Evolutionary conservation across 2,797 vertebrate species (phyloP).

Genomic region (Enteromius anoplus): DNA sequence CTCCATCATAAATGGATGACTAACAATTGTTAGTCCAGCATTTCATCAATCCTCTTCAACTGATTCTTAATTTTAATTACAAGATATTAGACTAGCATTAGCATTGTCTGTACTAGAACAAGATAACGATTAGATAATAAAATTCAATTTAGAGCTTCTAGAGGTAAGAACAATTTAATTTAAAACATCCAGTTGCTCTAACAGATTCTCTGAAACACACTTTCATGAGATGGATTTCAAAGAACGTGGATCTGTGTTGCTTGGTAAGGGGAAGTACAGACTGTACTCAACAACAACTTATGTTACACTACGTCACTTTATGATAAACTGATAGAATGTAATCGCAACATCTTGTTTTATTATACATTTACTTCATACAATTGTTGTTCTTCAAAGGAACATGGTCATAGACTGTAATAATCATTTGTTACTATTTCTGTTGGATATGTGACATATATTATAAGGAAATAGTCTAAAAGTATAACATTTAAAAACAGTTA

Average conservation of each 20-base stretch:
- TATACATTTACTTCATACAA: not conserved
- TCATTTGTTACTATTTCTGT: not conserved
- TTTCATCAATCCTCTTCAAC: not conserved
- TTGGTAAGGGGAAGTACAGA: not conserved
- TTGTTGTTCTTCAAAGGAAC: not conserved
- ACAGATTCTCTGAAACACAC: not conserved
- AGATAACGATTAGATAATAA: not conserved
- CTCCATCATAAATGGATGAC: not conserved
- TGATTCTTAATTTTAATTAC: not conserved
- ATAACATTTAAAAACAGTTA: not conserved
- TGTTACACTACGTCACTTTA: not conserved
- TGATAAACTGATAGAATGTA: not conserved
- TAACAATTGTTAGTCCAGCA: not conserved
- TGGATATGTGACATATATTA: not conserved
- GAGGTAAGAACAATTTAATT: not conserved
- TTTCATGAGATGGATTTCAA: not conserved
- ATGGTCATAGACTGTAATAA: not conserved
- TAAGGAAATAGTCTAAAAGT: not conserved
- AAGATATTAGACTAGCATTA: not conserved
- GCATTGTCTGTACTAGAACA: not conserved
- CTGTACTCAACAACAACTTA: not conserved
- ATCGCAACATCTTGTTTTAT: not conserved
- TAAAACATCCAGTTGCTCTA: not conserved
- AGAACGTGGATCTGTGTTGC: not conserved
- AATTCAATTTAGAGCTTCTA: not conserved